phyloP scores from a whole-genome alignment of 1,140 invertebrate species.

The Nymphalis io region DNA sequence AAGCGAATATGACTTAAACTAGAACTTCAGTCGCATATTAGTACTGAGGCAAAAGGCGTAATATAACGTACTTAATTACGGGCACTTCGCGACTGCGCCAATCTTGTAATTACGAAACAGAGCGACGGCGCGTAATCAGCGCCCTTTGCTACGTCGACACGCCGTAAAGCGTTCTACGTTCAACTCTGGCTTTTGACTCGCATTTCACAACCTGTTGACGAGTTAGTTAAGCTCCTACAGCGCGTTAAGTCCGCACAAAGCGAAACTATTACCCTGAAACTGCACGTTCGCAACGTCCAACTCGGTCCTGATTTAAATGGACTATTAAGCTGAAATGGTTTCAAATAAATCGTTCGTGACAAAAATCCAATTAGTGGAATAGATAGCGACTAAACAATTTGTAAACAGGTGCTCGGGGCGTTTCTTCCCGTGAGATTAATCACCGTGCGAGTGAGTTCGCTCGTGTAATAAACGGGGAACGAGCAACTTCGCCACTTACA shows the following conservation, averaged over 20 bases:
- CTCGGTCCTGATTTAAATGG: conserved; percentile 20
- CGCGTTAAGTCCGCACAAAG: conserved; percentile 62
- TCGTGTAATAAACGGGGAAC: conserved; percentile 64
- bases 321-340: conserved; percentile 5
- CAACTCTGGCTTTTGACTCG: conserved; percentile 68
- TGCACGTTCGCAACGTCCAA: conserved; percentile 37
- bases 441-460: conserved; percentile 46
- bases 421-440: conserved; percentile 64
- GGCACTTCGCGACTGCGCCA: conserved; percentile 67
- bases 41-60: conserved; percentile 49
- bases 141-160: conserved; percentile 66
- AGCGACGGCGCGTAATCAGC: conserved; percentile 67
- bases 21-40: conserved; percentile 26
- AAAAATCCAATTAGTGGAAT: conserved; percentile 44
- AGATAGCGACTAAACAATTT: conserved; percentile 59
- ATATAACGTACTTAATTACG: conserved; percentile 76
- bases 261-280: conserved; percentile 49
- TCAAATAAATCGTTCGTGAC: conserved; percentile 30
- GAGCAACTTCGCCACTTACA: conserved; percentile 71
- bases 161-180: conserved; percentile 60
- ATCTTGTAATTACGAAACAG: conserved; percentile 74
- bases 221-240: conserved; percentile 69
- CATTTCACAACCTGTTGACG: conserved; percentile 78
- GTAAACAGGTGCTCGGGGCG: conserved; percentile 62
- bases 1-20: conserved; percentile 18